phyloP scores from a whole-genome alignment of 2,797 vertebrate species.

The Novumbra hubbsi region DNA sequence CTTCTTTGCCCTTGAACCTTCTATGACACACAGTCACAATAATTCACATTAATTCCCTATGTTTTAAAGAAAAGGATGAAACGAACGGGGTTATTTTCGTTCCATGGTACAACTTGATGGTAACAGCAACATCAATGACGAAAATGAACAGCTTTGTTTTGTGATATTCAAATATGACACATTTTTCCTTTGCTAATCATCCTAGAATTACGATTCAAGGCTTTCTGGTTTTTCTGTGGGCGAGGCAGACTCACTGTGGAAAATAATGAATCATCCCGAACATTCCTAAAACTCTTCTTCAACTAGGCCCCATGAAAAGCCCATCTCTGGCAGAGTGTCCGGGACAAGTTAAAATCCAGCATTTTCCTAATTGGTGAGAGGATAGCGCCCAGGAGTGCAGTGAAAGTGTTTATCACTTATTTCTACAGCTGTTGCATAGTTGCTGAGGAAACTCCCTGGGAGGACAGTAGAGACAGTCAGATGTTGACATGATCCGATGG shows the following conservation, averaged over 20 bases:
- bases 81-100: background rate
- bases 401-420: conserved; percentile 47
- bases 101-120: background rate
- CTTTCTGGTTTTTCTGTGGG: background rate
- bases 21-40: background rate
- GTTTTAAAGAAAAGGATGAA: background rate
- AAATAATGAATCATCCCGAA: conserved; percentile 6
- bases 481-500: conserved; percentile 21
- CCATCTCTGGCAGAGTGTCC: conserved; percentile 9
- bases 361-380: conserved; percentile 40
- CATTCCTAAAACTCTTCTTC: conserved; percentile 11
- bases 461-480: conserved; percentile 22
- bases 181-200: background rate
- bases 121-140: background rate
- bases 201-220: background rate
- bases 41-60: background rate
- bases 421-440: conserved; percentile 49
- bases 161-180: background rate
- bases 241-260: background rate
- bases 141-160: background rate
- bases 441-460: conserved; percentile 32
- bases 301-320: conserved; percentile 13
- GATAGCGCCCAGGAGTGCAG: conserved; percentile 39
- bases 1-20: background rate
- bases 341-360: background rate